Percentiles rank a stretch among this genome's conserved stretches.
phyloP scores from a whole-genome alignment of 2,113 vertebrate genomes.

The Sceloporus tristichus region DNA sequence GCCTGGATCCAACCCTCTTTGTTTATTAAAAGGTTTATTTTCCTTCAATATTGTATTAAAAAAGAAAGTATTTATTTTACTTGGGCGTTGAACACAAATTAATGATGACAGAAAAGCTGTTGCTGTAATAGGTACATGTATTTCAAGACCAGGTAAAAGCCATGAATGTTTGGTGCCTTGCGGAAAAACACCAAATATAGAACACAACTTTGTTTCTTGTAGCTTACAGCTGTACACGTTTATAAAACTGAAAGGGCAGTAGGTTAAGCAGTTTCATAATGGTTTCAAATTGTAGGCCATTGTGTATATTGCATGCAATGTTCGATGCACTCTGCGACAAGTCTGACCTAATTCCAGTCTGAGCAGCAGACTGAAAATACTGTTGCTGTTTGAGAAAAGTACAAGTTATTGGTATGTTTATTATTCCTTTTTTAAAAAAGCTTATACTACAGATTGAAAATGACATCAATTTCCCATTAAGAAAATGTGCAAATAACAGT shows the following conservation, averaged over 20 bases:
- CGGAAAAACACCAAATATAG: conserved; percentile 55
- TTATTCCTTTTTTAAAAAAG: too few relatives aligned
- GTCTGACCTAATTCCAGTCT: conserved; percentile 43
- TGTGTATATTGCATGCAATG: conserved; percentile 10
- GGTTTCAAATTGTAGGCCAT: not conserved
- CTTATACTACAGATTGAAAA: conserved; percentile 12
- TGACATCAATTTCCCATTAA: conserved; percentile 1
- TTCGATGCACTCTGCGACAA: not conserved
- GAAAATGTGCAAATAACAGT: conserved; percentile 23
- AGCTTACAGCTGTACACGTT: conserved; percentile 16
- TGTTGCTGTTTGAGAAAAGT: conserved; percentile 39
- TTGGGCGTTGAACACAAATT: not conserved
- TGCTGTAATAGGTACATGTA: not conserved
- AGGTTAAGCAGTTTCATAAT: conserved; percentile 38
- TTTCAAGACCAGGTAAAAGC: conserved; percentile 25
- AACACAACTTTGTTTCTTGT: conserved; percentile 40
- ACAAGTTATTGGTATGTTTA: conserved; percentile 2
- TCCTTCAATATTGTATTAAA: not conserved
- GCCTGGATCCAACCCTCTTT: not conserved
- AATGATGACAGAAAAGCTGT: not conserved
- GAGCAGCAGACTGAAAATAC: not conserved
- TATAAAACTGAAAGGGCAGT: conserved; percentile 42
- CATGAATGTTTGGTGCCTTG: conserved; percentile 41
- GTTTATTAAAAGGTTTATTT: not conserved
- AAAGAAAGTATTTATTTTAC: not conserved